These are phyloP conservation scores for Cyanocitta stelleri DNA, from an alignment of 2,113 vertebrate genomes.

Conservation along the genomic window DNA sequence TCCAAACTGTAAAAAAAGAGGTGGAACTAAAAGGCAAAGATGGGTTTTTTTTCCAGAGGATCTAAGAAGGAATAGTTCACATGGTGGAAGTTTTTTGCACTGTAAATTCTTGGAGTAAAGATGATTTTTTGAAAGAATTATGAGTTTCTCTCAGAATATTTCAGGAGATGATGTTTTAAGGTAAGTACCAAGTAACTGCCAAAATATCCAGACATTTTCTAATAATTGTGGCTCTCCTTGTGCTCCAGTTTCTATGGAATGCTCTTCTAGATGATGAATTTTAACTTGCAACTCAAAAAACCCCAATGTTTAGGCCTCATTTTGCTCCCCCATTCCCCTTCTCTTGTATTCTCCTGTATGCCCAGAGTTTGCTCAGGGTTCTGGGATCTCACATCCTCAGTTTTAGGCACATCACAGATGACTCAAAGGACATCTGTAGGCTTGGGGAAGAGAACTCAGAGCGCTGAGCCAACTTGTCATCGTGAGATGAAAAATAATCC, in stretches of 20 bases:
- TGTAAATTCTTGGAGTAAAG: not conserved
- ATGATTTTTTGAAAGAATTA: not conserved
- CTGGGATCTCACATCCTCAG: not conserved
- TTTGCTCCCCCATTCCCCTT: not conserved
- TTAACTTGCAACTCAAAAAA: not conserved
- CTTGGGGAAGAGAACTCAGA: not conserved
- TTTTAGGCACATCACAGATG: not conserved
- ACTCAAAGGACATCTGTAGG: not conserved
- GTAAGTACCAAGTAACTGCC: not conserved
- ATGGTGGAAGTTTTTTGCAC: not conserved
- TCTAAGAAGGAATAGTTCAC: not conserved
- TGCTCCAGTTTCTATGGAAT: not conserved
- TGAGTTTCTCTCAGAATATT: not conserved
- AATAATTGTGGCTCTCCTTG: not conserved
- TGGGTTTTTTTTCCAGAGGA: not conserved
- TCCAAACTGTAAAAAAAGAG: not conserved
- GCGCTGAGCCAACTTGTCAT: not conserved
- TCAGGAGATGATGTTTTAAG: not conserved
- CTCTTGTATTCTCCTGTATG: not conserved
- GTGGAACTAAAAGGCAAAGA: not conserved
- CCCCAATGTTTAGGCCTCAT: not conserved
- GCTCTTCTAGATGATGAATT: not conserved
- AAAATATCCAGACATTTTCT: not conserved
- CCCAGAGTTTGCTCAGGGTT: not conserved
- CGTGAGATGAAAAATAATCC: not conserved